Percentiles rank a stretch among this genome's conserved stretches.
phyloP scores from a whole-genome alignment of 2,113 vertebrate species.

The Monarcha castaneiventris region DNA sequence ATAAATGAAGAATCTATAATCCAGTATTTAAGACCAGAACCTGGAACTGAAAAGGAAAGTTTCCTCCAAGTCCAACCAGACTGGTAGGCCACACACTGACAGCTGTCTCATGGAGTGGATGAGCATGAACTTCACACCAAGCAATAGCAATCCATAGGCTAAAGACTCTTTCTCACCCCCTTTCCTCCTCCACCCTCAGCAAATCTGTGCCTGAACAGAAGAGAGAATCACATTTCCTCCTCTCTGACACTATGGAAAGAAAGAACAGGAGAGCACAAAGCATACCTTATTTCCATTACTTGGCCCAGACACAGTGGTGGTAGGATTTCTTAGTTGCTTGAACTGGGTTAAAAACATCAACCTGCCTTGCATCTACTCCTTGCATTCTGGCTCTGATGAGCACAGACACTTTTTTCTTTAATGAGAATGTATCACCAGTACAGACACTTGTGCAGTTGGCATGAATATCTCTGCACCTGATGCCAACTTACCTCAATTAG shows the following conservation, averaged over 20 bases:
- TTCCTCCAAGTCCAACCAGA: neutral
- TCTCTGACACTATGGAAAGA: neutral
- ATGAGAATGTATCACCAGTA: neutral
- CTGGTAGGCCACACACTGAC: neutral
- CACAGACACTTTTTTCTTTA: neutral
- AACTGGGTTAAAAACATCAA: neutral
- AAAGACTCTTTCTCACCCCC: neutral
- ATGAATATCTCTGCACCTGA: neutral
- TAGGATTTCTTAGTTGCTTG: neutral
- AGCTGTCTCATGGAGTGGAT: neutral
- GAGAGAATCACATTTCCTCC: neutral
- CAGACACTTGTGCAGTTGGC: neutral
- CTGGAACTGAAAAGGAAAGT: neutral
- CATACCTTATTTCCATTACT: neutral
- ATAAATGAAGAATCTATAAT: neutral
- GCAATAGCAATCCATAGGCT: neutral
- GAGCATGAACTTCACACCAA: neutral
- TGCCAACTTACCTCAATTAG: neutral
- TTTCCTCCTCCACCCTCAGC: fast-evolving
- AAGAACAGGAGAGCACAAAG: neutral
- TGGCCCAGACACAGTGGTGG: neutral
- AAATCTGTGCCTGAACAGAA: neutral
- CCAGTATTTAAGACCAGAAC: neutral
- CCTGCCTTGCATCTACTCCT: neutral
- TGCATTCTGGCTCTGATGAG: neutral